Conservation (phyloP, 2,888 invertebrate species). For the Epirrhoe tristata region DNA sequence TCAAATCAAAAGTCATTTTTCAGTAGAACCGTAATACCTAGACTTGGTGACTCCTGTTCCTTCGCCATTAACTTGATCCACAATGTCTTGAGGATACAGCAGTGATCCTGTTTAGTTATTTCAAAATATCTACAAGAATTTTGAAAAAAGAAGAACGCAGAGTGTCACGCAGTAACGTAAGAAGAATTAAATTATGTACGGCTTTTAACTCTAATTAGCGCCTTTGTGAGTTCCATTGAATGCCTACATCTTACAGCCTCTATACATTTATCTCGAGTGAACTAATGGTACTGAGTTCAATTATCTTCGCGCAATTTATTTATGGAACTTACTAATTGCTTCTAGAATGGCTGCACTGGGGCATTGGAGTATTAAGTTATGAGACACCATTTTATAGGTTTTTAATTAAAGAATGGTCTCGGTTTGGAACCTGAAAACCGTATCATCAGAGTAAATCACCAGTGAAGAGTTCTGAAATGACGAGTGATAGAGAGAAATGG, state of each 20-base stretch:
- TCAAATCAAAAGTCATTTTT: too few species aligned
- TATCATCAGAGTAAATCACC: too few species aligned
- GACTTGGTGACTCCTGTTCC: too few species aligned
- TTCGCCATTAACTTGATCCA: too few species aligned
- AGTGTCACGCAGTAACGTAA: neutral
- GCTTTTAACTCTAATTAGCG: neutral
- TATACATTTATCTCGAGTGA: neutral
- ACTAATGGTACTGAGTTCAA: conserved; percentile 14
- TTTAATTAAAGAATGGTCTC: neutral
- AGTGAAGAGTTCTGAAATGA: too few species aligned
- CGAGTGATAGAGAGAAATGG: too few species aligned
- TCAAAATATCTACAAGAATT: neutral
- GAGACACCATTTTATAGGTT: conserved; percentile 4
- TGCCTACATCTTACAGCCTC: neutral
- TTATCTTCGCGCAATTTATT: conserved; percentile 32
- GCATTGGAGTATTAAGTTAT: neutral
- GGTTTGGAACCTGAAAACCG: too few species aligned
- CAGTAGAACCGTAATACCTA: too few species aligned
- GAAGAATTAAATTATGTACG: neutral
- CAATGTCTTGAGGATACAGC: too few species aligned
- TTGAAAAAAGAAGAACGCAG: neutral
- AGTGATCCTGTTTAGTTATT: neutral
- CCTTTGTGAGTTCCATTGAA: neutral
- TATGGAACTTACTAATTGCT: conserved; percentile 31
- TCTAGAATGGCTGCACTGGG: conserved; percentile 24